Percentiles rank a stretch among this genome's conserved stretches.
phyloP scores from a whole-genome alignment of 2,888 invertebrate species.

The Incurvaria masculella region DNA sequence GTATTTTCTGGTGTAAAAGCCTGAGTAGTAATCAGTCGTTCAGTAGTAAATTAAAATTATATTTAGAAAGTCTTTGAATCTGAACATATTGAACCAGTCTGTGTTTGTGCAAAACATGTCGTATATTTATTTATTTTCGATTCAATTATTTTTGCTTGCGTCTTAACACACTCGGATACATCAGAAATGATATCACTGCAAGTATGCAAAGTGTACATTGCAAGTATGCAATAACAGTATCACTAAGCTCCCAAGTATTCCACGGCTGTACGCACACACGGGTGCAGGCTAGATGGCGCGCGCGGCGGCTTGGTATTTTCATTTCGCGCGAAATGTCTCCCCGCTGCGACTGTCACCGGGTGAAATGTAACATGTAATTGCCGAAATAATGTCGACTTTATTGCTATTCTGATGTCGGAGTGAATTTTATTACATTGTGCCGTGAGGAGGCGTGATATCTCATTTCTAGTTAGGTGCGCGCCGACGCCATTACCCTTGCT shows the following conservation, averaged over 20 bases:
- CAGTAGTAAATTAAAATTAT: no score
- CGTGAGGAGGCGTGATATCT: background rate
- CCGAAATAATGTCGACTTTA: conserved; percentile 26
- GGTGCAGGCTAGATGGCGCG: background rate
- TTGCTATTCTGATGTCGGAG: conserved; percentile 25
- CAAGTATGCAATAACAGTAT: background rate
- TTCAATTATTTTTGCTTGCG: no score
- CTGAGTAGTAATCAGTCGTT: no score
- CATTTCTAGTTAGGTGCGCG: background rate
- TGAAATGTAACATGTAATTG: conserved; percentile 30
- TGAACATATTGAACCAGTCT: no score
- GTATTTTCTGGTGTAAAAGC: no score
- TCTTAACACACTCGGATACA: no score
- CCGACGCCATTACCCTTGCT: background rate
- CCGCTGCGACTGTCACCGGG: conserved; percentile 25
- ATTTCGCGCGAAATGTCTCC: conserved; percentile 19
- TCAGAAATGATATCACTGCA: no score
- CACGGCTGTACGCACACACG: no score
- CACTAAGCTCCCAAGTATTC: background rate
- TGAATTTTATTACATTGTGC: conserved; percentile 7
- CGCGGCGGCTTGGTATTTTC: conserved; percentile 28
- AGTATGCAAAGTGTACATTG: no score
- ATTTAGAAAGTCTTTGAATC: no score
- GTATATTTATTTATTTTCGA: no score
- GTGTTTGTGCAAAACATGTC: no score